Base-by-base conservation (phyloP, 2,888 invertebrate genomes). In the Bembecia ichneumoniformis region DNA sequence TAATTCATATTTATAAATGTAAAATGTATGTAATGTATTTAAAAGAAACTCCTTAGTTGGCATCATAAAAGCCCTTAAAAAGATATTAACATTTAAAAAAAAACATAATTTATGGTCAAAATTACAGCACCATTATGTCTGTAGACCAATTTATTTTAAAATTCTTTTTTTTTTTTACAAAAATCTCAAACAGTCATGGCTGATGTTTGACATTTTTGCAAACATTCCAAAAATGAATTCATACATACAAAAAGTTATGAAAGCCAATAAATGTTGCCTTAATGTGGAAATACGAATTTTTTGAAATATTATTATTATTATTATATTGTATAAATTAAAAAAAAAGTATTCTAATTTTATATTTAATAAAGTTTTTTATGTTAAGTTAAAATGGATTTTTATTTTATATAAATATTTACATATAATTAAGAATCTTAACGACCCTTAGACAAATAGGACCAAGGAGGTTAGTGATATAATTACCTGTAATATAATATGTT, bases 201-300 rank as follows among this genome's bases (percentile, higher is more conserved):
- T 86, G 86, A 80, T 74, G 73, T 69, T 77, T 77, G 86, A 84
- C 71, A 81, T 84, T 84, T 86, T 84, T 84, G 77, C 46, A 51
- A 47, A 52, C 55, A 48, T 43, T 51, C 49, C 49, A 40, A 53
- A 50, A 48, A 47, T 50, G n/a, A 50, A 47, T 35, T 51, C 15
- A 52, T 51, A 53, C 53, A 46, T 51, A 51, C 49, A 59, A 56
- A 54, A 49, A 46, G 53, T 52, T 53, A 62, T 52, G 58, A 57
- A 59, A 55, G 60, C 66, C 66, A 58, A 69, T 28, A 60, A 61
- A 68, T 59, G 74, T 72, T 77, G 82, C 82, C 83, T 83, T 82
- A 79, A 56, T 61, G 60, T 58, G 54, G 57, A 64, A 63, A 68
- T 70, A 71, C 64, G 67, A 69, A 64, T 71, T 14, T 77, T 75